Evolutionary conservation across 2,888 invertebrate species (phyloP), one percentile per base, ranked within the genome.

Genomic region (Pycnomerus fuliginosus): DNA sequence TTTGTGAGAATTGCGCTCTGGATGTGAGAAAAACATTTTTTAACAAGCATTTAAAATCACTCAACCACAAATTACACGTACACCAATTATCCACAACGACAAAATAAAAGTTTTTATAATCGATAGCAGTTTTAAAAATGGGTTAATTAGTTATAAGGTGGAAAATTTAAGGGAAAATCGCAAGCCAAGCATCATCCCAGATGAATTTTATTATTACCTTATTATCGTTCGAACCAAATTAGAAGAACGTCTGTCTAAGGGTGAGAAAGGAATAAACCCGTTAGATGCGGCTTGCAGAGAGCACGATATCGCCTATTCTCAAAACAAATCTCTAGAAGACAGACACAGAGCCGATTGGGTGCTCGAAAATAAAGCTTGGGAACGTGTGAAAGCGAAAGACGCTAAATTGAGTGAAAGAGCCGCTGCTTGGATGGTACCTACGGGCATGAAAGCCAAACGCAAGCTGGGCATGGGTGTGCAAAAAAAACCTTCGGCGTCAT

Each of bases 291-390:
- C n/a, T n/a, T n/a, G n/a, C n/a, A n/a, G n/a, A n/a, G n/a, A 64
- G n/a, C 65, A 64, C 49, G 64, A 65, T 48, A 65, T 65, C 17
- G 58, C 59, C 1, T 65, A 65, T 42, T 44, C 43, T 3, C 20
- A 37, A 22, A 29, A 10, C 29, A 37, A 25, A 16, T 14, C 24
- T 11, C 14, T 42, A 16, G 20, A 15, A 12, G 29, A 28, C 20
- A n/a, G 43, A 15, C 35, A 43, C 29, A 17, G 29, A 23, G 43
- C 43, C 4, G 43, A 43, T 30, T 3, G 23, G 22, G 10, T 43
- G 3, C 14, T 43, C 10, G 36, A 43, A 30, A 10, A 38, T 15
- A 10, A 8, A 53, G 68, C 62, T 11, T 54, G 43, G 56, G n/a
- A n/a, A n/a, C n/a, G n/a, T n/a, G n/a, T n/a, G n/a, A n/a, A n/a